A percentile compares a stretch with the other conserved stretches of the same genome.
phyloP scores from a whole-genome alignment of 2,888 invertebrate genomes.

The Oscheius sp. region DNA sequence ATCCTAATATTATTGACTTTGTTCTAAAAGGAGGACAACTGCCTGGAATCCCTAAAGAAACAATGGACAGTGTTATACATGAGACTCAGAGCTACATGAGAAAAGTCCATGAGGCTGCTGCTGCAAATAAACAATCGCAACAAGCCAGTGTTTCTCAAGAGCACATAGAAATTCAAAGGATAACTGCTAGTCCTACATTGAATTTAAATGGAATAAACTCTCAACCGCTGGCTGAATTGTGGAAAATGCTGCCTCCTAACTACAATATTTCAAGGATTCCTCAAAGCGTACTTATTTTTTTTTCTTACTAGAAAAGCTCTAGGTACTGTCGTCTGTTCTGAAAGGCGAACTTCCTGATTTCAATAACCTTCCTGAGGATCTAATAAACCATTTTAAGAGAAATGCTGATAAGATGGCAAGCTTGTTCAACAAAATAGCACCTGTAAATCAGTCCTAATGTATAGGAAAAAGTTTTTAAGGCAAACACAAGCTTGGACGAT shows the following conservation, averaged over 20 bases:
- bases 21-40: conserved; percentile 67
- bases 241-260: conserved; percentile 52
- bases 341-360: conserved; percentile 66
- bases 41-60: conserved; percentile 65
- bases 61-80: conserved; percentile 61
- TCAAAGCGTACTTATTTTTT: neutral
- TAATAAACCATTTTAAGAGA: conserved; percentile 60
- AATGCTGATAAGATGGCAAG: conserved; percentile 58
- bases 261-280: conserved; percentile 53
- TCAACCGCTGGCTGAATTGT: conserved; percentile 37
- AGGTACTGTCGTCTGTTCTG: conserved; percentile 57
- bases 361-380: conserved; percentile 61
- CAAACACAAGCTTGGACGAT: conserved; percentile 63
- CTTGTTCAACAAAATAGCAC: conserved; percentile 40
- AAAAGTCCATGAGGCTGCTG: conserved; percentile 61
- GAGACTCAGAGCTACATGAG: conserved; percentile 61
- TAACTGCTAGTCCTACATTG: no score
- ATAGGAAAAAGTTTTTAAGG: conserved; percentile 30
- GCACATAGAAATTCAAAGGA: no score
- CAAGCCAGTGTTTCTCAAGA: no score
- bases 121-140: no score
- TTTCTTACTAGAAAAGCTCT: conserved; percentile 1
- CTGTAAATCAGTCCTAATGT: neutral
- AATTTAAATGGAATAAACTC: no score
- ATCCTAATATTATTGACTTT: conserved; percentile 62